A percentile compares a stretch with the other conserved stretches of the same genome.
Conservation (phyloP, 1,140 invertebrate species). For the Heliconius hewitsoni region DNA sequence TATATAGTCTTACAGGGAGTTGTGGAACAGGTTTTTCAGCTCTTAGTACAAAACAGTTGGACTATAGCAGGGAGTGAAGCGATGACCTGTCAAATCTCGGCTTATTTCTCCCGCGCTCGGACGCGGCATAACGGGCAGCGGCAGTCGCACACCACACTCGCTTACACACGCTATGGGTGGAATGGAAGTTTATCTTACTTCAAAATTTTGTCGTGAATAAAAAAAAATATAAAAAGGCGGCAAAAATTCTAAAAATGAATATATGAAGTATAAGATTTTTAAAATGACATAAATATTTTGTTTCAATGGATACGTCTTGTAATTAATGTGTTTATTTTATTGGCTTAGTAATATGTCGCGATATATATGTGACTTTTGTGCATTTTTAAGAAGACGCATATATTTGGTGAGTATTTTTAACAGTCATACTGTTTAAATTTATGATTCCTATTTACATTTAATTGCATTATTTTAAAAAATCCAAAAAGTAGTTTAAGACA, state of each 20-base stretch:
- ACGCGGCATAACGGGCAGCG: constrained; percentile 41
- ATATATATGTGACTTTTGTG: constrained; percentile 50
- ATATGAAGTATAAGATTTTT: not conserved
- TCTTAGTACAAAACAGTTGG: constrained; percentile 37
- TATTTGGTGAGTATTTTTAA: constrained; percentile 60
- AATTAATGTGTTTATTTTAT: constrained; percentile 16
- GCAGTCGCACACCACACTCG: constrained; percentile 48
- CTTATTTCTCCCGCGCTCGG: constrained; percentile 50
- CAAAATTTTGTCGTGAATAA: constrained; percentile 17
- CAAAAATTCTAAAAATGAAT: constrained; percentile 37
- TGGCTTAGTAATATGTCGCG: constrained; percentile 46
- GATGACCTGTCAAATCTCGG: constrained; percentile 65
- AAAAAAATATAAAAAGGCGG: constrained; percentile 45
- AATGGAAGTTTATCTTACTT: constrained; percentile 29
- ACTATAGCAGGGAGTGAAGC: constrained; percentile 43
- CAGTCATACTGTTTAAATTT: constrained; percentile 16
- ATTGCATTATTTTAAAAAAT: not conserved
- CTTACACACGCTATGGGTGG: constrained; percentile 37
- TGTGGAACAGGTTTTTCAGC: constrained; percentile 17
- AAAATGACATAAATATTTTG: constrained; percentile 26
- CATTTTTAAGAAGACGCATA: constrained; percentile 55
- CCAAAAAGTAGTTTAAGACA: not conserved
- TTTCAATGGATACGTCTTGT: constrained; percentile 15
- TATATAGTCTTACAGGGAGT: not conserved
- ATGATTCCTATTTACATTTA: not conserved